A percentile compares a stretch with the other conserved stretches of the same genome.
These are phyloP conservation scores for Uromys caudimaculatus DNA, from an alignment of 2,797 vertebrate genomes.

Conservation along the genomic window DNA sequence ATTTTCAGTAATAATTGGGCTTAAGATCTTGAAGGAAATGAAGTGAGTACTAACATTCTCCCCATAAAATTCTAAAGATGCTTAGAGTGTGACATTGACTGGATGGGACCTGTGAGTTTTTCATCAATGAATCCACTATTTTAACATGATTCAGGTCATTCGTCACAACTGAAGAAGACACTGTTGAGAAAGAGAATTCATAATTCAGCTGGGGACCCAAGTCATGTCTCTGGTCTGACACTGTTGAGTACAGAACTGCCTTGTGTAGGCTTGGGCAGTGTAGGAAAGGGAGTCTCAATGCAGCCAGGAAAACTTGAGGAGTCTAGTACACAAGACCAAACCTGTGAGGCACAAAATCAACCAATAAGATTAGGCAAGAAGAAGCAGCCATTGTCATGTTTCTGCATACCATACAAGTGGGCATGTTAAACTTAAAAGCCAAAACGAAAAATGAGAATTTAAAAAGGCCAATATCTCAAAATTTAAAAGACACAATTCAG, in stretches of 20 bases:
- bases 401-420: background rate
- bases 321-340: background rate
- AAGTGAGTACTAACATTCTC: background rate
- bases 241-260: background rate
- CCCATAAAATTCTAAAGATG: background rate
- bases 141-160: background rate
- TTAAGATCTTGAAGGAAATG: background rate
- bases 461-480: background rate
- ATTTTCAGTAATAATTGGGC: background rate
- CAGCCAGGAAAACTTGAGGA: background rate
- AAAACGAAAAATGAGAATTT: background rate
- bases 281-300: background rate
- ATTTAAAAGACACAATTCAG: background rate
- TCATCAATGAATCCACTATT: background rate
- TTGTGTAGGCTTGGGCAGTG: fast-evolving
- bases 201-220: background rate
- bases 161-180: background rate
- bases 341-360: background rate
- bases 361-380: background rate
- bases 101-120: background rate
- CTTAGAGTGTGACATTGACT: background rate
- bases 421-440: background rate
- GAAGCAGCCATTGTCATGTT: background rate
- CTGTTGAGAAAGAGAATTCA: background rate
- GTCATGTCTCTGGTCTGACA: background rate